These are phyloP conservation scores for Arrhopalites spinosus DNA, from an alignment of 2,888 invertebrate species.

Conservation along the genomic window DNA sequence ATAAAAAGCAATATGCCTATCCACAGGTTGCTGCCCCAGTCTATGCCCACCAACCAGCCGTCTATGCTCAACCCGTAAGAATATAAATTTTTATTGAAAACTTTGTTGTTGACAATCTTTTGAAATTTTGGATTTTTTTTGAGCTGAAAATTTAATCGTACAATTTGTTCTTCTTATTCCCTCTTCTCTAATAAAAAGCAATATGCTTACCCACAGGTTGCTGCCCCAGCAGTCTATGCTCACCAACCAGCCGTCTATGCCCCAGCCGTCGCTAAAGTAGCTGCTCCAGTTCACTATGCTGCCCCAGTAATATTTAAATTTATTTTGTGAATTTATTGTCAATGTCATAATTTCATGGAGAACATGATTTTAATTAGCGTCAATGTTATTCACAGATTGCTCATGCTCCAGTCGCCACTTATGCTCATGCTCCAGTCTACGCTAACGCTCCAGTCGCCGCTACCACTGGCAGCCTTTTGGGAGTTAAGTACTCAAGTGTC, in stretches of 20 bases:
- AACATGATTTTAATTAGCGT: too few relatives aligned
- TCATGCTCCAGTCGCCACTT: slow-evolving; percentile 33
- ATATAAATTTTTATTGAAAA: background rate
- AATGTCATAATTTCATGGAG: background rate
- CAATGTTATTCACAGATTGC: background rate
- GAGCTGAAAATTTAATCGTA: background rate
- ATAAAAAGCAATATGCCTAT: too few relatives aligned
- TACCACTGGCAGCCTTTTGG: slow-evolving; percentile 22
- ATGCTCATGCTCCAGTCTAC: slow-evolving; percentile 14
- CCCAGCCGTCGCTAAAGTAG: slow-evolving; percentile 28
- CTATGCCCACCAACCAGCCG: background rate
- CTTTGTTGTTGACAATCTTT: background rate
- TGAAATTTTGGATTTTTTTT: background rate
- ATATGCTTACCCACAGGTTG: background rate
- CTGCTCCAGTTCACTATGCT: slow-evolving; percentile 20
- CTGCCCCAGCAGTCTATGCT: slow-evolving; percentile 32
- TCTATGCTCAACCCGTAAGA: background rate
- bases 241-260: slow-evolving; percentile 22
- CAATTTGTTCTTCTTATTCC: background rate
- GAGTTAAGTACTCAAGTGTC: slow-evolving; percentile 31
- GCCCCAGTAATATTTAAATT: background rate
- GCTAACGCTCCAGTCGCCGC: slow-evolving; percentile 28
- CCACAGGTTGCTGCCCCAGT: slow-evolving; percentile 19
- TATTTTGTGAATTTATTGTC: background rate
- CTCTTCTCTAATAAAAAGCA: background rate